Conservation (phyloP, 30 jellyfish, hydroid and myxozoan species). For the Pseudorhiza aurosa region DNA sequence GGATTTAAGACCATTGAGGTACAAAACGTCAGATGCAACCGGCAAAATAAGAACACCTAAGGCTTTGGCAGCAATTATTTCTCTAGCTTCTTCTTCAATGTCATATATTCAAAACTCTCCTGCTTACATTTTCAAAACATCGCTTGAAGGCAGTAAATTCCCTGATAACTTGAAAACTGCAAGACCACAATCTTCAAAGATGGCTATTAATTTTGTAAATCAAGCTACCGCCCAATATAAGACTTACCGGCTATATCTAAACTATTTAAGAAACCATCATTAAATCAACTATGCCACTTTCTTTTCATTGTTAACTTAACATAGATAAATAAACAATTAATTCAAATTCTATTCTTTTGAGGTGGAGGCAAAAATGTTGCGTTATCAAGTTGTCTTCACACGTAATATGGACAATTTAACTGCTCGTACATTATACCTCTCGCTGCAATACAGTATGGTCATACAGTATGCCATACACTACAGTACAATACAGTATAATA, state of each 20-base stretch:
- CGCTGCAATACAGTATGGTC: too few relatives aligned
- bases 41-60: background rate
- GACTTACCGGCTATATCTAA: conserved; percentile 31
- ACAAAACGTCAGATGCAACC: background rate
- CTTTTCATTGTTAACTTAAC: background rate
- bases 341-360: too few relatives aligned
- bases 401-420: too few relatives aligned
- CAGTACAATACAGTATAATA: too few relatives aligned
- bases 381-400: too few relatives aligned
- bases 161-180: background rate
- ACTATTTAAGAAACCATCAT: conserved; percentile 30
- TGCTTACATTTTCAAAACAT: conserved; percentile 4
- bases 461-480: too few relatives aligned
- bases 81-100: background rate
- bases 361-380: too few relatives aligned
- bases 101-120: conserved; percentile 11
- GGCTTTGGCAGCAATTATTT: background rate
- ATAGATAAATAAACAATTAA: too few relatives aligned
- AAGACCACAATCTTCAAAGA: background rate
- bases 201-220: background rate
- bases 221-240: background rate
- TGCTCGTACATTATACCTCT: too few relatives aligned
- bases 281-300: conserved; percentile 8
- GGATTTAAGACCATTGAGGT: conserved; percentile 11
- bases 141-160: conserved; percentile 16